A percentile compares a stretch with the other conserved stretches of the same genome.
phyloP scores from a whole-genome alignment of 2,888 invertebrate genomes.

The Calephelis perditalis region DNA sequence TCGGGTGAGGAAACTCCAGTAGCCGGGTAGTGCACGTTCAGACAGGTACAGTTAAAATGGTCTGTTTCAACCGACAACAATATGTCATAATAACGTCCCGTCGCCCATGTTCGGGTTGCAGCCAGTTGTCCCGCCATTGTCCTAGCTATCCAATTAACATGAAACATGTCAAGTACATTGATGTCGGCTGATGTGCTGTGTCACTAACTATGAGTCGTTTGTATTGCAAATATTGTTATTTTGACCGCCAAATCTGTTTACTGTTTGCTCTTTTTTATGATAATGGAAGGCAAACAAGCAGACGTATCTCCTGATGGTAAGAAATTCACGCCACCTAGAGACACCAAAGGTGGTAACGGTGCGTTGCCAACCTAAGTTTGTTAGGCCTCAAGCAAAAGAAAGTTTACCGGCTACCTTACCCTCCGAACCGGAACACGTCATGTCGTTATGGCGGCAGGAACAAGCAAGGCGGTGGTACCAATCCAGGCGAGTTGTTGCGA shows the following conservation, averaged over 20 bases:
- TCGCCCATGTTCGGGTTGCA: constrained; percentile 38
- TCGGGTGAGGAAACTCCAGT: not conserved
- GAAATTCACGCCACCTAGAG: too few relatives aligned
- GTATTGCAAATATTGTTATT: constrained; percentile 36
- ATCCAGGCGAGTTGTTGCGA: too few relatives aligned
- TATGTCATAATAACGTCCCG: constrained; percentile 62
- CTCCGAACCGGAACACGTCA: too few relatives aligned
- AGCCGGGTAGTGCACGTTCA: constrained; percentile 18
- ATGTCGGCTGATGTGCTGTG: constrained; percentile 54
- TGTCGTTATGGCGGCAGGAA: too few relatives aligned
- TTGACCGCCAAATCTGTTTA: constrained; percentile 17
- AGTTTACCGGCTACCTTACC: too few relatives aligned
- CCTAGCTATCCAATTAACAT: constrained; percentile 66
- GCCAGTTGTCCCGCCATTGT: constrained; percentile 54
- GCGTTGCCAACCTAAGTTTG: too few relatives aligned
- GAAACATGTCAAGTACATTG: constrained; percentile 64
- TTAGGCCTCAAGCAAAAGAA: too few relatives aligned
- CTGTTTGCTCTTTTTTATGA: too few relatives aligned
- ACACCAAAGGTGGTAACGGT: too few relatives aligned
- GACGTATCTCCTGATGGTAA: too few relatives aligned
- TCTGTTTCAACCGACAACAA: constrained; percentile 59
- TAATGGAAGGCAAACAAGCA: too few relatives aligned
- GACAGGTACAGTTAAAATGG: constrained; percentile 46
- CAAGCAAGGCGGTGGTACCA: too few relatives aligned
- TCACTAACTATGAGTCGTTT: constrained; percentile 60